Conservation (phyloP, 2,113 vertebrate species). For the Lipotes vexillifer region DNA sequence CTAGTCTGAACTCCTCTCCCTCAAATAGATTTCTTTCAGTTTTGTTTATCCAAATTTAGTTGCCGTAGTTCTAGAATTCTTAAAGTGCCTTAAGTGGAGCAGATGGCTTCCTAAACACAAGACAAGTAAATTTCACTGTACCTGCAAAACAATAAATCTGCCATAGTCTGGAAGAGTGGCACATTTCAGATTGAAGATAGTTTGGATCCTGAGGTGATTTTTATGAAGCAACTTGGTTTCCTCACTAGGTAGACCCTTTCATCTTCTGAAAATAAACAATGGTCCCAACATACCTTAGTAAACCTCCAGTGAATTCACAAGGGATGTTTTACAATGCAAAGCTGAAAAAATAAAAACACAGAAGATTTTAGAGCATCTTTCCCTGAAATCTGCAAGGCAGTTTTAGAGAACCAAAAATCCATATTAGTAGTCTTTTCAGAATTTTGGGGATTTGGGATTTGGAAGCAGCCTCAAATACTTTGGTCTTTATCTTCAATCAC, state of each 20-base stretch:
- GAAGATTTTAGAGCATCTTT: constrained; percentile 65
- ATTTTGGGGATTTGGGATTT: constrained; percentile 48
- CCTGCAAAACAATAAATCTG: constrained; percentile 68
- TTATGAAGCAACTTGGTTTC: constrained; percentile 55
- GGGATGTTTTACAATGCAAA: constrained; percentile 69
- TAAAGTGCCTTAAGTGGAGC: constrained; percentile 47
- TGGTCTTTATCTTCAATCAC: constrained; percentile 27
- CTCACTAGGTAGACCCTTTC: constrained; percentile 57
- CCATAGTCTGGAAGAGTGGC: constrained; percentile 14
- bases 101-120: constrained; percentile 58
- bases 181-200: constrained; percentile 54
- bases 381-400: background rate
- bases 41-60: constrained; percentile 47
- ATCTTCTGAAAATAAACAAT: constrained; percentile 70
- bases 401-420: constrained; percentile 8
- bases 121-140: constrained; percentile 64
- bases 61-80: background rate
- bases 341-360: constrained; percentile 73
- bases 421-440: constrained; percentile 65
- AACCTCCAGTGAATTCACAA: constrained; percentile 68
- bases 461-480: background rate
- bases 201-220: constrained; percentile 66
- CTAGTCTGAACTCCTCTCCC: background rate
- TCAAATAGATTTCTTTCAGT: constrained; percentile 34
- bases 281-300: constrained; percentile 65